Evolutionary conservation across 1,140 invertebrate genomes (phyloP), one percentile per base, ranked within the genome.

Genomic region (Holotrichia oblita): DNA sequence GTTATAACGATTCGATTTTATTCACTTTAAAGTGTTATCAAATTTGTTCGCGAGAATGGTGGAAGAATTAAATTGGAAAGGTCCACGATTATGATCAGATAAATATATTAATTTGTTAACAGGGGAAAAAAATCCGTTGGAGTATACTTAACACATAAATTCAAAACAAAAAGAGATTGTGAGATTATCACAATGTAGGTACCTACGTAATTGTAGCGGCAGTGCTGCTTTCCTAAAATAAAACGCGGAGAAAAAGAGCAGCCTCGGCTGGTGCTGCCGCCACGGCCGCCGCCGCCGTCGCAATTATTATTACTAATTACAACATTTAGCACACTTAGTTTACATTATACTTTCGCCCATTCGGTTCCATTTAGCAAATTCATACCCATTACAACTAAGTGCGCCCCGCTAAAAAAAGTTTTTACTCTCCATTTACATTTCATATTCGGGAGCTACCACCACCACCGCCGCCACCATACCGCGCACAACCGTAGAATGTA

Each of bases 271-370:
- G 17, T n/a, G n/a, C n/a, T n/a, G n/a, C n/a, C n/a, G n/a, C n/a
- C n/a, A n/a, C n/a, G n/a, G n/a, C n/a, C n/a, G n/a, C n/a, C n/a
- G n/a, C n/a, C 22, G 27, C 61, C 27, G 9, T 17, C 20, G 22
- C 61, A 22, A 34, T 69, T 69, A 69, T 69, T 69, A 69, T 69
- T 69, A 69, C 61, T 27, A 69, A 69, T 69, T 69, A 69, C 22
- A 69, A 69, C 61, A 69, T 69, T 69, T 69, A 69, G 61, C 61
- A 69, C 61, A 22, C 61, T 69, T 69, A 69, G 61, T 69, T 69
- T 69, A 69, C 61, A 34, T 69, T 69, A 69, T 34, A 10, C 61
- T 34, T n/a, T n/a, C 22, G 61, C 61, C 27, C 20, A 34, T 69
- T 69, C 61, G 61, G 61, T 69, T 69, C 61, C 61, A 69, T 69